A percentile compares a stretch with the other conserved stretches of the same genome.
phyloP scores from a whole-genome alignment of 2,888 invertebrate genomes.

The Amaurobius ferox region DNA sequence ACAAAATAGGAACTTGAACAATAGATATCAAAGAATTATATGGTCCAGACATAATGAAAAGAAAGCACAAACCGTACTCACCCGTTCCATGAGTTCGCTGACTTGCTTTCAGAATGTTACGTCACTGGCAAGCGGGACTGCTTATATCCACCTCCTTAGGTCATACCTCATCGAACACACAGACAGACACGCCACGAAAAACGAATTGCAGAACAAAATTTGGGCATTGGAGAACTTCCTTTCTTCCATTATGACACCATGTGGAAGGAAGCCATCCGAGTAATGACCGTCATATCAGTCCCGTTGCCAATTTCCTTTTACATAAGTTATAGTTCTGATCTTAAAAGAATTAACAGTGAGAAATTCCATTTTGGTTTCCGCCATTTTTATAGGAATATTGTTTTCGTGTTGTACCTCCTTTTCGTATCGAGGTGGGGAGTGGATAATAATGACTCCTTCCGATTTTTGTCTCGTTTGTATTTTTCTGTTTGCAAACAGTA shows the following conservation, averaged over 20 bases:
- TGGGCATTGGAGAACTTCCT: constrained; percentile 27
- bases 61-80: constrained; percentile 30
- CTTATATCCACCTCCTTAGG: constrained; percentile 53
- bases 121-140: constrained; percentile 26
- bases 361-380: background rate
- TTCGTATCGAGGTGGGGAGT: too few relatives aligned
- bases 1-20: too few relatives aligned
- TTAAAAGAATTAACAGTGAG: too few relatives aligned
- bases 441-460: background rate
- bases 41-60: too few relatives aligned
- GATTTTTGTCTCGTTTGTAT: background rate
- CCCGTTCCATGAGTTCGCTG: constrained; percentile 54
- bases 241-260: constrained; percentile 27
- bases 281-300: constrained; percentile 7
- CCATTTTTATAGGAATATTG: background rate
- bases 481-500: background rate
- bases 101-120: constrained; percentile 43
- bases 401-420: too few relatives aligned
- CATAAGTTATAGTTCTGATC: background rate
- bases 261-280: constrained; percentile 42
- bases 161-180: constrained; percentile 60
- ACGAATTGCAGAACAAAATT: background rate
- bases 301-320: background rate
- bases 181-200: background rate
- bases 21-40: too few relatives aligned